Conservation (phyloP, 2,113 vertebrate species). For the Limanda limanda region DNA sequence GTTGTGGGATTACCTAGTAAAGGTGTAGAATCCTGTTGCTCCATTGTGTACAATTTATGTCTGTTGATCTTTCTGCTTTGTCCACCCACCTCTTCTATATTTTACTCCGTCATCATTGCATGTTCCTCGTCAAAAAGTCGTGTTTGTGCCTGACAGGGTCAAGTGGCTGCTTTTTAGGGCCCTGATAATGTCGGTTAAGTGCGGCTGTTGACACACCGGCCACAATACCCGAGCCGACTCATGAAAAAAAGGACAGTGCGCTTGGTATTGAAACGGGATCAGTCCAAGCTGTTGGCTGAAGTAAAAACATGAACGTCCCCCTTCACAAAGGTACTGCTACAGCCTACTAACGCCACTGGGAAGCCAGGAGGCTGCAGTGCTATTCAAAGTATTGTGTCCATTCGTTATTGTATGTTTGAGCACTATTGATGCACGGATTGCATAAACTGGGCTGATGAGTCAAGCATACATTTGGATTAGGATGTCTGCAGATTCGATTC, state of each 20-base stretch:
- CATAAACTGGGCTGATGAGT: too few relatives aligned
- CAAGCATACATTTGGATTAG: too few relatives aligned
- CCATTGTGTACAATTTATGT: conserved; percentile 1
- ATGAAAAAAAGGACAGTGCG: conserved; percentile 2
- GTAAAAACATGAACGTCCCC: conserved; percentile 3
- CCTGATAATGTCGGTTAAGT: conserved; percentile 24
- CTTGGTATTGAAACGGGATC: conserved; percentile 3
- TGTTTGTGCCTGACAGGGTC: conserved; percentile 4
- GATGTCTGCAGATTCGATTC: too few relatives aligned
- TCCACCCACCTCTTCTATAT: not conserved
- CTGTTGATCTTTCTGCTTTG: not conserved
- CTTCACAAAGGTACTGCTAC: not conserved
- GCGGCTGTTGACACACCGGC: conserved; percentile 35
- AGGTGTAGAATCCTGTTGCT: conserved; percentile 6
- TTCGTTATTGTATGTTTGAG: too few relatives aligned
- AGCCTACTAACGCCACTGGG: not conserved
- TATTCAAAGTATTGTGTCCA: not conserved
- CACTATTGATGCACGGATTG: too few relatives aligned
- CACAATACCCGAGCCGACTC: not conserved
- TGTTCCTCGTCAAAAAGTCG: conserved; percentile 3
- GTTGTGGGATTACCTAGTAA: conserved; percentile 33
- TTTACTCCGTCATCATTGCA: not conserved
- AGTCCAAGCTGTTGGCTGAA: not conserved
- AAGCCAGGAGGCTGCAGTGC: not conserved
- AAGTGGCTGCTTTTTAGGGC: conserved; percentile 1